Conservation (phyloP, 2,797 vertebrate genomes). For the Tragopan temminckii region DNA sequence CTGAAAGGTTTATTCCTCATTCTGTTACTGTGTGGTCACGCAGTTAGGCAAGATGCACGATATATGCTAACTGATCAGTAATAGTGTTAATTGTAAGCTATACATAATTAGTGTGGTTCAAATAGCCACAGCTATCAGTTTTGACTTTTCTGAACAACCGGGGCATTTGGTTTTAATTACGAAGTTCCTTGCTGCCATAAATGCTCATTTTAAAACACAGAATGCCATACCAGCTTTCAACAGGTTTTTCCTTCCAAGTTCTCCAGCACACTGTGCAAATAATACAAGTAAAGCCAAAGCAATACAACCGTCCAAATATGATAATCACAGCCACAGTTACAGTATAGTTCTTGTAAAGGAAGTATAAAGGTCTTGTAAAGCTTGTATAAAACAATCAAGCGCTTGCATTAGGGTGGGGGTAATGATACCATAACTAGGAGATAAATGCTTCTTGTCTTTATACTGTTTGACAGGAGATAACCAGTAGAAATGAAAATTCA, state of each 20-base stretch:
- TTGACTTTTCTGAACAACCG: slow-evolving; percentile 38
- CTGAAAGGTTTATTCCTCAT: not conserved
- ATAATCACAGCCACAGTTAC: not conserved
- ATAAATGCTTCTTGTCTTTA: slow-evolving; percentile 21
- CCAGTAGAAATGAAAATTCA: not conserved
- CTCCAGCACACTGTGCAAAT: not conserved
- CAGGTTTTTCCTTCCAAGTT: not conserved
- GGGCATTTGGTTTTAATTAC: slow-evolving; percentile 71
- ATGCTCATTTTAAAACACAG: slow-evolving; percentile 55
- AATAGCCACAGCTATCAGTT: slow-evolving; percentile 5
- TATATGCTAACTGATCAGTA: slow-evolving; percentile 52
- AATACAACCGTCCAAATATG: not conserved
- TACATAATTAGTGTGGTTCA: slow-evolving; percentile 54
- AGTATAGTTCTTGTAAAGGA: not conserved
- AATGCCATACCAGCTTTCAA: slow-evolving; percentile 7
- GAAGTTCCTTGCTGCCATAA: slow-evolving; percentile 27
- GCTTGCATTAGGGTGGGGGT: not conserved
- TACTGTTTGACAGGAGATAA: slow-evolving; percentile 9
- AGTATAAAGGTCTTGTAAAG: no score
- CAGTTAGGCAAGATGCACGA: slow-evolving; percentile 44
- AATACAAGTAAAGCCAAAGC: not conserved
- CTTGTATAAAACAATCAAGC: not conserved
- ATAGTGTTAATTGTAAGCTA: slow-evolving; percentile 66
- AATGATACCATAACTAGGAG: slow-evolving; percentile 44
- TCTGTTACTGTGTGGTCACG: not conserved